Percentiles rank a stretch among this genome's conserved stretches.
Evolutionary conservation across 2,888 invertebrate species (phyloP).

Genomic region (Exocentrus adspersus): DNA sequence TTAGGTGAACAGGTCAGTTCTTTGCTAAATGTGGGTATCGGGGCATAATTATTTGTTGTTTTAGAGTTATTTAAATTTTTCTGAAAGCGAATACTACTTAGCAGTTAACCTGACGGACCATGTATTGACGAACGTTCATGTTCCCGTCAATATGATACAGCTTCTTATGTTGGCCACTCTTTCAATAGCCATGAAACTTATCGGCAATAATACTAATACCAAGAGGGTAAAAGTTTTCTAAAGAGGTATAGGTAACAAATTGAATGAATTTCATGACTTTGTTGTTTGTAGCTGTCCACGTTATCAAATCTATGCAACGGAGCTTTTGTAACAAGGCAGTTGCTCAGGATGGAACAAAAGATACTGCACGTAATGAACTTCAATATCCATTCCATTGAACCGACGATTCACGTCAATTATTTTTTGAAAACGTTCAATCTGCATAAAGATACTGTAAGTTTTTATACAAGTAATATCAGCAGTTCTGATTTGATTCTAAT

Average conservation of each 20-base stretch:
- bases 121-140: neutral
- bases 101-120: conserved; percentile 3
- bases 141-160: conserved; percentile 11
- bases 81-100: conserved; percentile 9
- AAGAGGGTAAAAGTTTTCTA: too few relatives aligned
- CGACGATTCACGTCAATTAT: conserved; percentile 1
- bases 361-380: conserved; percentile 8
- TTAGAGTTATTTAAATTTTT: conserved; percentile 4
- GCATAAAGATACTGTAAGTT: conserved; percentile 7
- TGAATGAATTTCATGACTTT: neutral
- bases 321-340: neutral
- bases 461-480: neutral
- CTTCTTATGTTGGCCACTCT: neutral
- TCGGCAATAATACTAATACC: conserved; percentile 1
- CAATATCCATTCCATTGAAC: neutral
- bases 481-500: neutral
- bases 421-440: conserved; percentile 3
- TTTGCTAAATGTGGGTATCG: neutral
- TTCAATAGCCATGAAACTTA: conserved; percentile 4
- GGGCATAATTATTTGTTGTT: neutral
- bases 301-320: neutral
- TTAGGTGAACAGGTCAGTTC: neutral
- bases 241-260: too few relatives aligned
- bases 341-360: conserved; percentile 5
- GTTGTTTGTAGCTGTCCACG: neutral